Evolutionary conservation across 92 coral and sea anemone genomes (phyloP), one percentile per base, ranked within the genome.

Genomic region (Zoanthus solanderi): DNA sequence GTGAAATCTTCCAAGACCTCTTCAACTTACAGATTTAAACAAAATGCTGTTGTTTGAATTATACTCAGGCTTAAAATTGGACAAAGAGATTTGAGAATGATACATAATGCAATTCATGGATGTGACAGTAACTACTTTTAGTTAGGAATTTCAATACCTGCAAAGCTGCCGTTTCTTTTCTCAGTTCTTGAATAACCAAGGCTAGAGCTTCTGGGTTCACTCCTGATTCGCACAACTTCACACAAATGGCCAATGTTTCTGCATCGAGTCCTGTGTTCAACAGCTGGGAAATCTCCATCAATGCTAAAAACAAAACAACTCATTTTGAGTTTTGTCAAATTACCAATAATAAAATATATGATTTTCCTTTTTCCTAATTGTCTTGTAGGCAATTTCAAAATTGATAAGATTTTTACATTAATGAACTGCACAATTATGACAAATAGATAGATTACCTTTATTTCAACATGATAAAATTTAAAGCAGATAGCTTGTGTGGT

Each of bases 121-220:
- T 8, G 29, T n/a, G 30, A 63, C 69, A 63, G 69, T 63, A 63
- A n/a, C n/a, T n/a, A 14, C 5, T 30, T 10, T n/a, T 11, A 7
- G 12, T 34, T 10, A 37, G 10, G 3, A 29, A 37, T 47, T 7
- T 29, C 52, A 3, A 4, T 69, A 96, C 99, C 95, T 95, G 98
- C 60, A 97, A 44, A 17, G 98, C 96, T 5, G 96, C 94, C 9
- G 98, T 92, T 69, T 97, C 99, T 74, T 98, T 78, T 75, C 98
- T 89, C 69, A 97, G 88, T 89, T 97, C 99, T 78, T 93, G 94
- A 16, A 97, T 92, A 0, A 97, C 99, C 5, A 98, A 94, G 37
- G 99, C 99, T 66, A 97, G 81, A 14, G 99, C 98, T 42, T 97
- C 99, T 10, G 99, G 99, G 53, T 97, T 97, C 17, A 97, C 98